Evolutionary conservation across 2,888 invertebrate genomes (phyloP).

Genomic region (Cataglyphis rosenhaueri): DNA sequence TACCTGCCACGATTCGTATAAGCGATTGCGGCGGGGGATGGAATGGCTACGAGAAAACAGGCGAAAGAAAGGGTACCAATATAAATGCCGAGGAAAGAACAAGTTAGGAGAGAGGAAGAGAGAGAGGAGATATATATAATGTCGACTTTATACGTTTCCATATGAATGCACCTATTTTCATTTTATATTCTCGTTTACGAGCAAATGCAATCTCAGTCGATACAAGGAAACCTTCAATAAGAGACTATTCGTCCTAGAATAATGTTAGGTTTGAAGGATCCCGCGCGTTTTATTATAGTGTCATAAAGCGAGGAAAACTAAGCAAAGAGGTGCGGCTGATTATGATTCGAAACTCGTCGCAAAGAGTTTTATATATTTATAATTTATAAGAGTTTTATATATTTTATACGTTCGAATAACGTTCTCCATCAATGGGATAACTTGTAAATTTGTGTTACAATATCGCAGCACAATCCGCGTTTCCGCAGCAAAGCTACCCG

Average conservation of each 20-base stretch:
- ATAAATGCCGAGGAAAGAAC: background rate
- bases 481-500: background rate
- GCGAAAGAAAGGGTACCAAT: background rate
- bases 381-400: no score
- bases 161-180: slow-evolving; percentile 61
- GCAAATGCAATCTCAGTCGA: slow-evolving; percentile 14
- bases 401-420: background rate
- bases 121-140: slow-evolving; percentile 62
- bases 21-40: slow-evolving; percentile 38
- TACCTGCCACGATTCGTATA: slow-evolving; percentile 77
- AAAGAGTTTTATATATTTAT: slow-evolving; percentile 11
- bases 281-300: background rate
- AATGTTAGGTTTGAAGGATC: slow-evolving; percentile 4
- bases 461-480: slow-evolving; percentile 26
- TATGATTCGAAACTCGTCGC: background rate
- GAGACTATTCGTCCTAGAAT: background rate
- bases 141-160: slow-evolving; percentile 69
- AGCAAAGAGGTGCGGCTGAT: background rate
- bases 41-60: background rate
- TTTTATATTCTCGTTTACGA: background rate
- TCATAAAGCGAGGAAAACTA: background rate
- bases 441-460: slow-evolving; percentile 54
- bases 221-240: slow-evolving; percentile 10
- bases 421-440: slow-evolving; percentile 55
- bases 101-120: slow-evolving; percentile 43